These are phyloP conservation scores for Thomomys bottae DNA, from an alignment of 2,113 vertebrate genomes.

Conservation along the genomic window DNA sequence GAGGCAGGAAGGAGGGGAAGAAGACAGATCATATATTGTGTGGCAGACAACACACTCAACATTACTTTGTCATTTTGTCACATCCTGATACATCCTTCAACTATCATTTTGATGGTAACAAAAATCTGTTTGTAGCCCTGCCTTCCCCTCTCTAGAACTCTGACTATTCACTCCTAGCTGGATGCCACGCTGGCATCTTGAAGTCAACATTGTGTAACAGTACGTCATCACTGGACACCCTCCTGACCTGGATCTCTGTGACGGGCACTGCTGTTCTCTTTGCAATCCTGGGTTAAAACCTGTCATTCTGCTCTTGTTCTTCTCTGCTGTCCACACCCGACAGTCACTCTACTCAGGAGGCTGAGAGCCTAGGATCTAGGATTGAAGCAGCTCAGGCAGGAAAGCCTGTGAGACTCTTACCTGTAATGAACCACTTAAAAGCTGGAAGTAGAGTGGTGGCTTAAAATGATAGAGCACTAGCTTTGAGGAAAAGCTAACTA, in stretches of 20 bases:
- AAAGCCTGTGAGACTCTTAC: too few species aligned
- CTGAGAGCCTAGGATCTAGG: too few species aligned
- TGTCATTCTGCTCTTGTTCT: background rate
- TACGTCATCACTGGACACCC: background rate
- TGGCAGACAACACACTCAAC: background rate
- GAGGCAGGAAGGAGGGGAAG: too few species aligned
- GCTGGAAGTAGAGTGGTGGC: too few species aligned
- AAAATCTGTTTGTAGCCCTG: background rate
- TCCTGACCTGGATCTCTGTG: background rate
- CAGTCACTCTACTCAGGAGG: background rate
- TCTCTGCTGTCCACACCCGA: background rate
- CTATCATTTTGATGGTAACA: background rate
- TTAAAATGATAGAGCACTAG: too few species aligned
- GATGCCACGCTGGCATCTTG: background rate
- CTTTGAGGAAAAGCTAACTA: too few species aligned
- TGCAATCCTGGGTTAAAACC: background rate
- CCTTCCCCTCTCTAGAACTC: background rate
- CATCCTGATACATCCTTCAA: background rate
- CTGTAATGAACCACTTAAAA: too few species aligned
- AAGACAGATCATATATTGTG: too few species aligned
- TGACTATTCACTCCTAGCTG: background rate
- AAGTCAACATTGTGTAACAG: background rate
- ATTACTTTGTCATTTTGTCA: background rate
- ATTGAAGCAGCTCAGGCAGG: too few species aligned
- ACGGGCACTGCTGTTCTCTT: background rate